These are phyloP conservation scores for Cebidichthys violaceus DNA, from an alignment of 2,113 vertebrate species.

Conservation along the genomic window DNA sequence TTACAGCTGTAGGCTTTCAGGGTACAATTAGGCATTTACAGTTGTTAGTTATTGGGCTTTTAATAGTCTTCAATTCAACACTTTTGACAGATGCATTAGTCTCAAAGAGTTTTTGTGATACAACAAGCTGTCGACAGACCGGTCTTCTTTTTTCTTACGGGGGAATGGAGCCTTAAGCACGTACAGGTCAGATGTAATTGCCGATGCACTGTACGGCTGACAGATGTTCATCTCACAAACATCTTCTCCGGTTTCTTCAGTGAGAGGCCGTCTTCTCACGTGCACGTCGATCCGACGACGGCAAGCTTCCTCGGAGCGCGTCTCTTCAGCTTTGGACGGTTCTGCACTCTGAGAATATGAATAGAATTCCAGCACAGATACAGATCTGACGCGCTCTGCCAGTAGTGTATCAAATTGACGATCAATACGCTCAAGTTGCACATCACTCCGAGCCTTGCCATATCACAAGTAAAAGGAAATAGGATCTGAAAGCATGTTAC, in stretches of 20 bases:
- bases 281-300: conserved; percentile 24
- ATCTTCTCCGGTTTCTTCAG: conserved; percentile 12
- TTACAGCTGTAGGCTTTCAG: neutral
- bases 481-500: conserved; percentile 38
- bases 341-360: conserved; percentile 54
- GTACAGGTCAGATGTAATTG: conserved; percentile 15
- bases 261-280: conserved; percentile 17
- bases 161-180: neutral
- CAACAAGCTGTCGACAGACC: neutral
- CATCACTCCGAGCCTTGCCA: conserved; percentile 28
- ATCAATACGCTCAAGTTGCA: conserved; percentile 65
- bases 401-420: conserved; percentile 55
- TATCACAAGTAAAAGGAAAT: conserved; percentile 46
- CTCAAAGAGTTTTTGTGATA: neutral
- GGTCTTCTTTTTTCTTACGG: neutral
- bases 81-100: neutral
- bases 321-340: conserved; percentile 24
- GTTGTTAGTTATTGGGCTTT: conserved; percentile 4
- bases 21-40: conserved; percentile 6
- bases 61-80: neutral
- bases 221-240: conserved; percentile 42
- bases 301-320: conserved; percentile 23
- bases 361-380: conserved; percentile 49
- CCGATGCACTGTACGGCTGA: neutral
- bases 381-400: conserved; percentile 41